phyloP scores from a whole-genome alignment of 2,797 vertebrate genomes.

The Manis pentadactyla region DNA sequence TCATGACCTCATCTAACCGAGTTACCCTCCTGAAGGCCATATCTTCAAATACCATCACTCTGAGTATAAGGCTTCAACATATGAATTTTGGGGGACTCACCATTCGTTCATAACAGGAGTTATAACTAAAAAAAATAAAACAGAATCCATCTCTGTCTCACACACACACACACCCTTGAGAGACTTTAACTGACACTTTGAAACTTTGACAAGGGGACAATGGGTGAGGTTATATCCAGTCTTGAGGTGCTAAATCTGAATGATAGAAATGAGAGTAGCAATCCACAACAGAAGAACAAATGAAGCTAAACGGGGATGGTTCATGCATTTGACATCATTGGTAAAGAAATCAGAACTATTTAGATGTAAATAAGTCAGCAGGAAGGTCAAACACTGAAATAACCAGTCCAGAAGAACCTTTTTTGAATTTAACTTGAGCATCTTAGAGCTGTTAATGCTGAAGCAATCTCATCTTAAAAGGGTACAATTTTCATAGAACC shows the following conservation, averaged over 20 bases:
- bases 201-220: neutral
- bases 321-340: neutral
- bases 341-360: conserved; percentile 24
- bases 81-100: neutral
- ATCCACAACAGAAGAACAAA: neutral
- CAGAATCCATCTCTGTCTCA: neutral
- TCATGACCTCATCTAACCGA: neutral
- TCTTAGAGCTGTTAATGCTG: neutral
- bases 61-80: neutral
- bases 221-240: neutral
- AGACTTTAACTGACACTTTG: neutral
- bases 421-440: neutral
- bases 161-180: neutral
- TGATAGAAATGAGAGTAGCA: neutral
- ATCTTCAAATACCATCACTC: neutral
- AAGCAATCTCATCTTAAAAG: neutral
- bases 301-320: neutral
- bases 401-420: neutral
- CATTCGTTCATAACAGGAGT: neutral
- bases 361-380: neutral
- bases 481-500: neutral
- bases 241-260: neutral
- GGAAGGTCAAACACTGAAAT: neutral
- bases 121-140: conserved; percentile 31
- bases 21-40: neutral